Evolutionary conservation across 2,797 vertebrate species (phyloP).

Genomic region (Avahi laniger): DNA sequence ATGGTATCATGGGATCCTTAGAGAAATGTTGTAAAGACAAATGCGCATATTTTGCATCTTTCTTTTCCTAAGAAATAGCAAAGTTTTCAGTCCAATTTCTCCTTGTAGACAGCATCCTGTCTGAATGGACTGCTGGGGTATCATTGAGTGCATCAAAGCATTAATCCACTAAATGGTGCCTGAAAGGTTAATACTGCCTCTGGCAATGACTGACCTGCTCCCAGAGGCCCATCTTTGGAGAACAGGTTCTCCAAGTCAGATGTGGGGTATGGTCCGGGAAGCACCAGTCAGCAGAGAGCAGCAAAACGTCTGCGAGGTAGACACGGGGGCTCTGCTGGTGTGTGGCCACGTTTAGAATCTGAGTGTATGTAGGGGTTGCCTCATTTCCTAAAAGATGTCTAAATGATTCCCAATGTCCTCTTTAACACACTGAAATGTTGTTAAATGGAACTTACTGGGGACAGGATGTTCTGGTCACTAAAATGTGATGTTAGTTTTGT

Average conservation of each 20-base stretch:
- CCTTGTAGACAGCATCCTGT: constrained; percentile 14
- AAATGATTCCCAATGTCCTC: background rate
- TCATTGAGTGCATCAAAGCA: constrained; percentile 59
- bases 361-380: background rate
- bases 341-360: background rate
- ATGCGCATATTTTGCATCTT: constrained; percentile 41
- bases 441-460: background rate
- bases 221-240: background rate
- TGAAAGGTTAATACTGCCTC: constrained; percentile 56
- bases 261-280: background rate
- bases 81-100: constrained; percentile 17
- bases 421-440: background rate
- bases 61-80: constrained; percentile 21
- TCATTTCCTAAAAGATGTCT: constrained; percentile 4
- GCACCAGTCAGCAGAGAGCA: background rate
- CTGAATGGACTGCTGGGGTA: constrained; percentile 19
- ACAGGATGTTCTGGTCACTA: background rate
- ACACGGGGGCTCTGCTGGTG: background rate
- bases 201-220: constrained; percentile 25
- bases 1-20: background rate
- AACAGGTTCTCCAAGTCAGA: background rate
- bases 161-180: constrained; percentile 68
- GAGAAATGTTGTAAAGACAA: constrained; percentile 36
- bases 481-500: background rate
- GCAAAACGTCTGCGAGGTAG: background rate